Evolutionary conservation across 2,797 vertebrate genomes (phyloP).

Genomic region (Pangasius macronema): DNA sequence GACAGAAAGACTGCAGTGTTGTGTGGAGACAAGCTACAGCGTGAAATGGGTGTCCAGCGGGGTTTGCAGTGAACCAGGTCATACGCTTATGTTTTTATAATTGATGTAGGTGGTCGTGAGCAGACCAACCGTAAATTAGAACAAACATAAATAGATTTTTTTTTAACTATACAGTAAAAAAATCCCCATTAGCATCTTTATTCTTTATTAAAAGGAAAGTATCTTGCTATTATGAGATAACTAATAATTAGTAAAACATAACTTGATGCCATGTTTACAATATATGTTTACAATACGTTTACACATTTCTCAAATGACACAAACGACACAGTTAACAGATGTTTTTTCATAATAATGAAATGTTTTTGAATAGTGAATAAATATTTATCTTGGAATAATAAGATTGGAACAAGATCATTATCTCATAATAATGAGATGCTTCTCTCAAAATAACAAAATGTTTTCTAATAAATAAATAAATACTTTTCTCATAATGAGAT

Average conservation of each 20-base stretch:
- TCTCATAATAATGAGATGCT: no score
- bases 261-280: not conserved
- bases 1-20: not conserved
- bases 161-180: not conserved
- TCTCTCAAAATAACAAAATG: no score
- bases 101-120: not conserved
- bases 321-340: no score
- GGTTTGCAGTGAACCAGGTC: not conserved
- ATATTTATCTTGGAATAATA: no score
- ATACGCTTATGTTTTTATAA: not conserved
- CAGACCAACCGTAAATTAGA: conserved; percentile 19
- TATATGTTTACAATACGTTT: not conserved
- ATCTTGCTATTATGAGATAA: not conserved
- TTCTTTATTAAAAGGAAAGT: not conserved
- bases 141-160: not conserved
- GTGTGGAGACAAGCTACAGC: not conserved
- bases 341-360: no score
- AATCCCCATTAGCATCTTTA: not conserved
- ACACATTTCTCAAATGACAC: not conserved
- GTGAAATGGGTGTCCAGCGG: not conserved
- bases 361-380: no score
- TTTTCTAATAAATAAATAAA: no score
- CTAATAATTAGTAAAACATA: not conserved
- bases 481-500: no score
- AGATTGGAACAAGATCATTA: no score